These are phyloP conservation scores for Myiotriccus ornatus DNA, from an alignment of 2,797 vertebrate genomes.

Conservation along the genomic window DNA sequence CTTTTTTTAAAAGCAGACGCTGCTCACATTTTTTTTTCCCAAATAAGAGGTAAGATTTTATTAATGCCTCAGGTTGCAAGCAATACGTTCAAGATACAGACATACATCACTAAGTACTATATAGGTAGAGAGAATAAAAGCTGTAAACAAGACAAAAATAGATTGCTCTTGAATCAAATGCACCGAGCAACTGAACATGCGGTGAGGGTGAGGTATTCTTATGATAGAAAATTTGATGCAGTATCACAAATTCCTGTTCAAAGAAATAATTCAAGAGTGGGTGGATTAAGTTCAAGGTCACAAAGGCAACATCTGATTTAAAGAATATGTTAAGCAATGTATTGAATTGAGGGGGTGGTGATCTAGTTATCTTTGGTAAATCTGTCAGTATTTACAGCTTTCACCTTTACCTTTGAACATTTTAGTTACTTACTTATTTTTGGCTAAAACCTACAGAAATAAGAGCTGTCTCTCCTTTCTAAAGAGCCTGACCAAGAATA, in stretches of 20 bases:
- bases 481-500: background rate
- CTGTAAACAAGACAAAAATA: background rate
- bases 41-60: background rate
- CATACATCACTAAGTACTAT: background rate
- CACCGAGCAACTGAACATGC: background rate
- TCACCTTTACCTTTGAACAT: background rate
- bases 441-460: background rate
- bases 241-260: background rate
- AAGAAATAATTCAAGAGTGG: background rate
- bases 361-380: background rate
- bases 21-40: background rate
- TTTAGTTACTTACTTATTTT: background rate
- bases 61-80: background rate
- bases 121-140: background rate
- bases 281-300: background rate
- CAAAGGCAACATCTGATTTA: background rate
- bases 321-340: background rate
- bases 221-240: background rate
- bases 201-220: background rate
- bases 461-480: background rate
- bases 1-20: background rate
- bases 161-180: background rate
- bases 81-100: background rate
- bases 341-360: background rate
- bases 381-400: background rate